Base-by-base conservation (phyloP, 2,888 invertebrate genomes). In the Drosophila falleni region DNA sequence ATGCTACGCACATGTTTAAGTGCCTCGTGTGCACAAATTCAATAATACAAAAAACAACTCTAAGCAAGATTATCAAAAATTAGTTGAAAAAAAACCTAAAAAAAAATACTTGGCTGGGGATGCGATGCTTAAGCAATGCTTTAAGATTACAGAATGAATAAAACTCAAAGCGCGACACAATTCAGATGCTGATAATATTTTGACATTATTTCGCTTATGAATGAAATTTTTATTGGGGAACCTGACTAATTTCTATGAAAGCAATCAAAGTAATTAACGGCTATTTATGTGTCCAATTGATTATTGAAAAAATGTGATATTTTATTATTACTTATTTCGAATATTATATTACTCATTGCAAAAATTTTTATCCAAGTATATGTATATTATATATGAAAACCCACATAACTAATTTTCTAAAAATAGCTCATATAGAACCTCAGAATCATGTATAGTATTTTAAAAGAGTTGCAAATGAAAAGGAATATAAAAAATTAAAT, bases 71-170 rank as follows among this genome's bases (percentile, higher is more conserved):
- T 76, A 70, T 44, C 63, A 42, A 39, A 42, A 39, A n/a, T n/a
- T n/a, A n/a, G n/a, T n/a, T 15, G 15, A 60, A 5, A 35, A 41
- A 44, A 37, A 49, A 23, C 6, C 4, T 6, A 44, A 19, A 8
- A 31, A 19, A 5, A 19, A 42, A 42, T 13, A 23, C 42, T 42
- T 44, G 44, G 1, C 13, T 1, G 44, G 50, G 1, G 11, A 46
- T 76, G 73, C 77, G 73, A 53, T 69, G 56, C 9, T 19, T 51
- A n/a, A 6, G 73, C 77, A 77, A 53, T 69, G 56, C 11, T 19
- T 51, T 16, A 6, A 76, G 74, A 63, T 75, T 75, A 53, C 29
- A 2, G 13, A 74, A 19, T 49, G 19, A 37, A 53, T 47, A 15
- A 19, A 39, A 65, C 16, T 41, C 3, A 49, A 42, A 16, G n/a